Percentiles rank a stretch among this genome's conserved stretches.
Conservation (phyloP, 2,888 invertebrate genomes). For the Exephanes ischioxanthus region DNA sequence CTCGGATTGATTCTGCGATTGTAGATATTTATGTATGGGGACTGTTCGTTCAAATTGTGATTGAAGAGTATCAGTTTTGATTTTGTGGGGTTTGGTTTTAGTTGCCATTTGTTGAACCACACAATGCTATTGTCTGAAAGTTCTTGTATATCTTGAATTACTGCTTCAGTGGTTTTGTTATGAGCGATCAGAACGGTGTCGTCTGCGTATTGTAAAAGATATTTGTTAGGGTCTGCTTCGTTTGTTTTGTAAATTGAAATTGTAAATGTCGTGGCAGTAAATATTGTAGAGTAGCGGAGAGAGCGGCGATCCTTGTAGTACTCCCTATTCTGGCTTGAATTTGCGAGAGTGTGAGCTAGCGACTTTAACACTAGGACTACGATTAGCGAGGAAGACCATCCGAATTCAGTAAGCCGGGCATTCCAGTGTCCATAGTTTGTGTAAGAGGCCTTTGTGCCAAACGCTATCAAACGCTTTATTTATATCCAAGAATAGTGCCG, state of each 20-base stretch:
- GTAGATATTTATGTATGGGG: not conserved
- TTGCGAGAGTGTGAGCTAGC: not conserved
- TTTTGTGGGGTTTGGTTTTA: slow-evolving; percentile 24
- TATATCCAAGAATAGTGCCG: slow-evolving; percentile 69
- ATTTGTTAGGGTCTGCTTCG: not conserved
- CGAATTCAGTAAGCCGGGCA: slow-evolving; percentile 27
- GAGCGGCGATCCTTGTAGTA: slow-evolving; percentile 54
- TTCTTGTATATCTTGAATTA: slow-evolving; percentile 9
- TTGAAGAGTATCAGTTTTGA: not conserved
- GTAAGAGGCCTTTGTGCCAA: slow-evolving; percentile 67
- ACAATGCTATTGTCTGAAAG: slow-evolving; percentile 1
- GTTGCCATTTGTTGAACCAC: slow-evolving; percentile 36
- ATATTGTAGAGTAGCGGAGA: slow-evolving; percentile 52
- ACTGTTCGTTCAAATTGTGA: not conserved
- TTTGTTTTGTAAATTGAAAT: slow-evolving; percentile 16
- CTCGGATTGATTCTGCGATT: not conserved
- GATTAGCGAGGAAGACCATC: slow-evolving; percentile 8
- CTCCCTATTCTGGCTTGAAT: slow-evolving; percentile 29
- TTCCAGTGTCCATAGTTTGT: slow-evolving; percentile 56
- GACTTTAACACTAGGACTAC: not conserved
- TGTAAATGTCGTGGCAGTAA: slow-evolving; percentile 51
- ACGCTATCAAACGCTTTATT: slow-evolving; percentile 72
- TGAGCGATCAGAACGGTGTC: slow-evolving; percentile 46
- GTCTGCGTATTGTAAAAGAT: slow-evolving; percentile 42
- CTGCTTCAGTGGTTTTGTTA: not conserved